Conservation (phyloP, 2,113 vertebrate genomes). For the Prietella phreatophila region DNA sequence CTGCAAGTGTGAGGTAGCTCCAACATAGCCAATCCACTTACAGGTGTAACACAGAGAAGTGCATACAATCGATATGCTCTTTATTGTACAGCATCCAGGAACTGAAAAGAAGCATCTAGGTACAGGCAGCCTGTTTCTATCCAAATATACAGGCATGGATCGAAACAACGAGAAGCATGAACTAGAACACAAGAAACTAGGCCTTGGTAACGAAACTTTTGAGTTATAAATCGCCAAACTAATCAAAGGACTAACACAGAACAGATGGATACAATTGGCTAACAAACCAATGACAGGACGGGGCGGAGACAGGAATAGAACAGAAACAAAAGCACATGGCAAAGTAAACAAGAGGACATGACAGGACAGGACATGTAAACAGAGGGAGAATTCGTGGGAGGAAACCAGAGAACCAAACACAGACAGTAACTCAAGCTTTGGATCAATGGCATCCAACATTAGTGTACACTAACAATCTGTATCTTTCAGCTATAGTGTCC, state of each 20-base stretch:
- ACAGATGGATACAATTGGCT: not conserved
- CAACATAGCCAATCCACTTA: not conserved
- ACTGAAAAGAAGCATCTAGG: not conserved
- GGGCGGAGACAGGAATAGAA: not conserved
- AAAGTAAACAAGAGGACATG: conserved; percentile 1
- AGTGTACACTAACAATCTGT: not conserved
- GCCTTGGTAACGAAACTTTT: not conserved
- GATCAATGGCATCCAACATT: not conserved
- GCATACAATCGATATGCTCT: not conserved
- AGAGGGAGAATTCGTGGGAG: not conserved
- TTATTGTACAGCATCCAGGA: not conserved
- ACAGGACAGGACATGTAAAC: not conserved
- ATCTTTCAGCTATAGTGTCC: not conserved
- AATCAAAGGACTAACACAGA: not conserved
- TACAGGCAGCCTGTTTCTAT: not conserved
- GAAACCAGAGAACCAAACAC: not conserved
- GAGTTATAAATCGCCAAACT: not conserved
- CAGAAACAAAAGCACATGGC: conserved; percentile 1
- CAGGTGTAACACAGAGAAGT: no score
- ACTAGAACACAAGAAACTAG: not conserved
- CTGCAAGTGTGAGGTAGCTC: not conserved
- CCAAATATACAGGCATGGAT: not conserved
- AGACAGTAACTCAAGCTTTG: not conserved
- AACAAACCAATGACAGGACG: not conserved
- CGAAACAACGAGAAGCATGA: not conserved